Evolutionary conservation across 2,113 vertebrate species (phyloP).

Genomic region (Ageneiosus marmoratus): DNA sequence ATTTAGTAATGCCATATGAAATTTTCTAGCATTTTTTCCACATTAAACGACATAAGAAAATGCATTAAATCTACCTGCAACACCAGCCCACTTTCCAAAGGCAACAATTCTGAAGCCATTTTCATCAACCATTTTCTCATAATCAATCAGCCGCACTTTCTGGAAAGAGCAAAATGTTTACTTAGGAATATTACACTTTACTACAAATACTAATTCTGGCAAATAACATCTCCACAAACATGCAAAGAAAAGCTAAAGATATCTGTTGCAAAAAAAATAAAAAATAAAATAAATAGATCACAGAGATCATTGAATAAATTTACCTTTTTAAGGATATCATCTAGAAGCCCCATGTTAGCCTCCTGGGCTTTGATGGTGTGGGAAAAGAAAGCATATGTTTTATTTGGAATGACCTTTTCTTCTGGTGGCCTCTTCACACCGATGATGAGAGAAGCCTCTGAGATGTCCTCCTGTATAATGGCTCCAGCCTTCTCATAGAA

Average conservation of each 20-base stretch:
- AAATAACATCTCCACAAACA: neutral
- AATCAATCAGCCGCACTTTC: slow-evolving; percentile 96
- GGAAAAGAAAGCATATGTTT: slow-evolving; percentile 97
- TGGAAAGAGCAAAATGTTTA: slow-evolving; percentile 56
- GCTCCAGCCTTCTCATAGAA: slow-evolving; percentile 90
- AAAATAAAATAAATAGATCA: neutral
- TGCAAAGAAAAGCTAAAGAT: neutral
- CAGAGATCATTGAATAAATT: neutral
- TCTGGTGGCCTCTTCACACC: slow-evolving; percentile 94
- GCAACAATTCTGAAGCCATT: slow-evolving; percentile 91
- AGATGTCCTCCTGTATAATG: slow-evolving; percentile 92
- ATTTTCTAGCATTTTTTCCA: neutral
- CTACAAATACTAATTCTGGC: neutral
- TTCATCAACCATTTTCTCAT: slow-evolving; percentile 97
- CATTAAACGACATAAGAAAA: neutral
- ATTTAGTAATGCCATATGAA: neutral
- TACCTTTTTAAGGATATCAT: slow-evolving; percentile 91
- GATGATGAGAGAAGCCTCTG: slow-evolving; percentile 88
- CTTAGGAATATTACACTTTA: neutral
- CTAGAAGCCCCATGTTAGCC: slow-evolving; percentile 92
- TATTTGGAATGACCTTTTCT: slow-evolving; percentile 85
- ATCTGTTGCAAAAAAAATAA: neutral
- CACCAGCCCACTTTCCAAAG: slow-evolving; percentile 97
- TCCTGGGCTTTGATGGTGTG: slow-evolving; percentile 99
- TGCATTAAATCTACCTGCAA: slow-evolving; percentile 80